Percentiles rank a stretch among this genome's conserved stretches.
Evolutionary conservation across 2,797 vertebrate genomes (phyloP).

Genomic region (Anomalospiza imberbis): DNA sequence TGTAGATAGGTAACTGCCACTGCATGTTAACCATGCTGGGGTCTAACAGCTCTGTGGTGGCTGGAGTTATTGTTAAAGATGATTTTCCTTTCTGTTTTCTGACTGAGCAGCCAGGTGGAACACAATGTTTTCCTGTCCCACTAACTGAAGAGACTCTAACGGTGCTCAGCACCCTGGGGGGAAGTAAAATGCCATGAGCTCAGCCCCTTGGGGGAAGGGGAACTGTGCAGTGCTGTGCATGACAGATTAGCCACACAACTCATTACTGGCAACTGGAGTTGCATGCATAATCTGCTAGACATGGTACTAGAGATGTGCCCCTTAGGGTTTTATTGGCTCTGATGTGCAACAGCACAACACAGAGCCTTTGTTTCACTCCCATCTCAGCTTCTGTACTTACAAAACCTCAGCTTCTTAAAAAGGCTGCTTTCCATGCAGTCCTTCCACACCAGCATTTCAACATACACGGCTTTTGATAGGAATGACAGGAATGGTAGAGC

Average conservation of each 20-base stretch:
- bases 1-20: not conserved
- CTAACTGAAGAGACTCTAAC: not conserved
- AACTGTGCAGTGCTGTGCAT: not conserved
- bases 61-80: not conserved
- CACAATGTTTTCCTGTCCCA: not conserved
- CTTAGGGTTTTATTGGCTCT: slow-evolving; percentile 50
- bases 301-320: slow-evolving; percentile 50
- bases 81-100: not conserved
- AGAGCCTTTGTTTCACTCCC: slow-evolving; percentile 59
- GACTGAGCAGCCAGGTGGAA: not conserved
- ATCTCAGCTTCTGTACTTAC: slow-evolving; percentile 27
- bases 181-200: not conserved
- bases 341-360: slow-evolving; percentile 46
- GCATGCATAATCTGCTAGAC: slow-evolving; percentile 61
- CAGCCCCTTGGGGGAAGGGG: slow-evolving; percentile 5
- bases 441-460: slow-evolving; percentile 8
- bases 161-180: not conserved
- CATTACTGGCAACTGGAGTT: slow-evolving; percentile 39
- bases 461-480: not conserved
- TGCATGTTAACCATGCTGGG: not conserved
- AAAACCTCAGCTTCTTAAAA: slow-evolving; percentile 38
- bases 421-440: slow-evolving; percentile 14
- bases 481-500: slow-evolving; percentile 10
- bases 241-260: slow-evolving; percentile 53
- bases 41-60: not conserved